A percentile compares a stretch with the other conserved stretches of the same genome.
Conservation (phyloP, 2,113 vertebrate species). For the Spizaetus ornatus region DNA sequence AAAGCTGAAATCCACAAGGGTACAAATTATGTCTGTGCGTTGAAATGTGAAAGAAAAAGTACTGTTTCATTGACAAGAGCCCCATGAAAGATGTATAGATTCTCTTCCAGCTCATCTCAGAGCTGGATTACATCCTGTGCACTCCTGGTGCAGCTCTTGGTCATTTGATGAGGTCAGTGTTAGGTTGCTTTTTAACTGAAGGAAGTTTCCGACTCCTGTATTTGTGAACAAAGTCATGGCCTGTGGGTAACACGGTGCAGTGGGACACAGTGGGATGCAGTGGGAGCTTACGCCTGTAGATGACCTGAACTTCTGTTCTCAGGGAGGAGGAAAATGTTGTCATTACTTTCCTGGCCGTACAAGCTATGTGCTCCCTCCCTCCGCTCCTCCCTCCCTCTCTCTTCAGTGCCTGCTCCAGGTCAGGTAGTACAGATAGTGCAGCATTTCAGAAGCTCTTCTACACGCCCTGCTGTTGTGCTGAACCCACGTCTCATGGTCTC, state of each 20-base stretch:
- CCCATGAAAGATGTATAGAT: background rate
- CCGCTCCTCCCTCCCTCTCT: background rate
- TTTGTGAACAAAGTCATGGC: background rate
- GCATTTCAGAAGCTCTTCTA: background rate
- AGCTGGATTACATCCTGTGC: background rate
- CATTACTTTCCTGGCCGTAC: background rate
- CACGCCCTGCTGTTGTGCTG: background rate
- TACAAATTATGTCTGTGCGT: background rate
- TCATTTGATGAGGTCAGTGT: background rate
- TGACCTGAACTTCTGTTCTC: background rate
- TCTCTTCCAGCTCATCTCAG: background rate
- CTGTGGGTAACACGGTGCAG: background rate
- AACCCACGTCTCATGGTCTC: background rate
- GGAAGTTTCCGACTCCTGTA: background rate
- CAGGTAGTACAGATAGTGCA: background rate
- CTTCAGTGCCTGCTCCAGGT: accelerated
- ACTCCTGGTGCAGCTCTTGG: background rate
- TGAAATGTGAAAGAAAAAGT: background rate
- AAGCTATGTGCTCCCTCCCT: background rate
- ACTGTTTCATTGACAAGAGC: background rate
- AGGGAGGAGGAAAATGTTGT: background rate
- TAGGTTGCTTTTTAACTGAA: background rate
- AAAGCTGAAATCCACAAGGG: background rate
- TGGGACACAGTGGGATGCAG: background rate
- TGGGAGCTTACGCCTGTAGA: background rate